Percentiles rank a stretch among this genome's conserved stretches.
Evolutionary conservation across 2,888 invertebrate species (phyloP).

Genomic region (Stenodema calcarata): DNA sequence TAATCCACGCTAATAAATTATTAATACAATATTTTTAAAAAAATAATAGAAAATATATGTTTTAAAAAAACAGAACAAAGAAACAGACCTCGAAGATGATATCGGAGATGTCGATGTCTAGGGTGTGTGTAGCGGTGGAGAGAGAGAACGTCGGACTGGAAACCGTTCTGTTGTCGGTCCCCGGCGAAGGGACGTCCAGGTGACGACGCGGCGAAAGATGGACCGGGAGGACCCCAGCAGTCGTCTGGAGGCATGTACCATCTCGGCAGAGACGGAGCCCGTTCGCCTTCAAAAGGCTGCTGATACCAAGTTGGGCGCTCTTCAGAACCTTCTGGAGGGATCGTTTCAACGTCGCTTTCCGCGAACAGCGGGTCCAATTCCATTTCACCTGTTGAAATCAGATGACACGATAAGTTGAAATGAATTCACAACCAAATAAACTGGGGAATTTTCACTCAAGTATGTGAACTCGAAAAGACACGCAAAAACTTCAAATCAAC

Average conservation of each 20-base stretch:
- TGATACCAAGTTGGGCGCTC: conserved; percentile 36
- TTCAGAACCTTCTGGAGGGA: conserved; percentile 21
- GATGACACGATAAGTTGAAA: background rate
- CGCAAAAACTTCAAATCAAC: too few species aligned
- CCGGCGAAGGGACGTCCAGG: background rate
- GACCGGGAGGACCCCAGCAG: conserved; percentile 46
- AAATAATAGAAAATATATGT: too few species aligned
- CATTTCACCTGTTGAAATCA: conserved; percentile 66
- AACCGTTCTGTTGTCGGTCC: conserved; percentile 1
- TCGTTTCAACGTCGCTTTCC: conserved; percentile 65
- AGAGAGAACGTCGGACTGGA: conserved; percentile 33
- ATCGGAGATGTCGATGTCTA: conserved; percentile 19
- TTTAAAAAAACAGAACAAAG: too few species aligned
- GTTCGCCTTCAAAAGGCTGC: conserved; percentile 26
- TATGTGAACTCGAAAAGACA: too few species aligned
- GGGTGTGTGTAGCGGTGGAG: background rate
- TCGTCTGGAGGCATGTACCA: conserved; percentile 44
- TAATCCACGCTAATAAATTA: too few species aligned
- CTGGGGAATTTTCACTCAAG: too few species aligned
- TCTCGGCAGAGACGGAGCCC: background rate
- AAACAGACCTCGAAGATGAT: background rate
- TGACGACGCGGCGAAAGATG: conserved; percentile 28
- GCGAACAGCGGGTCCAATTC: conserved; percentile 72
- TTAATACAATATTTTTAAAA: too few species aligned
- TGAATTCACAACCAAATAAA: too few species aligned